These are phyloP conservation scores for Zoanthus sansibaricus DNA, from an alignment of 92 coral and sea anemone species.

Conservation along the genomic window DNA sequence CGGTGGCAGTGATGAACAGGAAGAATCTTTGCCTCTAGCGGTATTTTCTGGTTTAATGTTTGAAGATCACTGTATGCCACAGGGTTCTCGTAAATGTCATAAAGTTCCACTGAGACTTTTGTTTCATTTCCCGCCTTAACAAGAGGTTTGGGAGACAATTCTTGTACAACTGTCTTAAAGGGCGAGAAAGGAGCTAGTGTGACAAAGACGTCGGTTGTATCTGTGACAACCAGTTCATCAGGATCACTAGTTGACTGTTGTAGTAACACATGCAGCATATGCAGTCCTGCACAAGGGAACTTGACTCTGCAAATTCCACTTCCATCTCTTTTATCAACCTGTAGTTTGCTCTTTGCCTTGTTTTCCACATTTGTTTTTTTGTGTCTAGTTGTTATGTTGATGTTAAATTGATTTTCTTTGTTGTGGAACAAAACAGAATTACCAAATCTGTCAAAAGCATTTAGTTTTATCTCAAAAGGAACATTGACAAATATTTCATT, in stretches of 20 bases:
- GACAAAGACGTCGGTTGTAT: not conserved
- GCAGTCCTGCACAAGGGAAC: constrained; percentile 19
- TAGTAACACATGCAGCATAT: not conserved
- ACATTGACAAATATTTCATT: not conserved
- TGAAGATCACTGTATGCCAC: not conserved
- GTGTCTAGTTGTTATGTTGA: not conserved
- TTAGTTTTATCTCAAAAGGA: not conserved
- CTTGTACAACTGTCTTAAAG: not conserved
- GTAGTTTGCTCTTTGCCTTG: not conserved
- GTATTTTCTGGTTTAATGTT: constrained; percentile 1
- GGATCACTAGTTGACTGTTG: not conserved
- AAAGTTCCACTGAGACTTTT: not conserved
- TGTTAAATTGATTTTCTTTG: not conserved
- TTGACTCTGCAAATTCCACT: constrained; percentile 8
- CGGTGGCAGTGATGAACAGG: not conserved
- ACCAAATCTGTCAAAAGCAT: constrained; percentile 4
- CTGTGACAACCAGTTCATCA: not conserved
- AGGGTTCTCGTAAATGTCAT: not conserved
- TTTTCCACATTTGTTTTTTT: not conserved
- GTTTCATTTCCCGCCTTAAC: not conserved
- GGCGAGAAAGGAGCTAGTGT: not conserved
- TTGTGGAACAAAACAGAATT: not conserved
- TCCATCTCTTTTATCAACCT: not conserved
- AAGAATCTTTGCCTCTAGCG: not conserved
- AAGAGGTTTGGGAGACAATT: not conserved